phyloP scores from a whole-genome alignment of 2,113 vertebrate species.

The Desmodus rotundus region DNA sequence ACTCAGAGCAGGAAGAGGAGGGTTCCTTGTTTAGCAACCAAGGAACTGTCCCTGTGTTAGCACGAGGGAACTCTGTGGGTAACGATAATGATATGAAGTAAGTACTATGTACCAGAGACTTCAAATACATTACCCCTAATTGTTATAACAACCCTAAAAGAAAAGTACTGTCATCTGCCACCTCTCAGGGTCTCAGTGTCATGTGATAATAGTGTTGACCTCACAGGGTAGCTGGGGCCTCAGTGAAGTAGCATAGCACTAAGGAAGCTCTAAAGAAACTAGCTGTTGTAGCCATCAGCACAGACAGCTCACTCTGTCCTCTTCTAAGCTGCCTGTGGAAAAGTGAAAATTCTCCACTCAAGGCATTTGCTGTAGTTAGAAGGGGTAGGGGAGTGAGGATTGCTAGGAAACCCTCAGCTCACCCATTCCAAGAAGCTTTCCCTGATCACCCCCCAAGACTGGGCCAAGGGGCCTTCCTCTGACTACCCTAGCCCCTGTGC shows the following conservation, averaged over 20 bases:
- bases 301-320: not conserved
- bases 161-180: no score
- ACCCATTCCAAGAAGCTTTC: not conserved
- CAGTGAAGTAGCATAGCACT: rapidly evolving
- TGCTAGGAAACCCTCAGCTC: not conserved
- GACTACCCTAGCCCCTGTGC: no score
- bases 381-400: not conserved
- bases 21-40: not conserved
- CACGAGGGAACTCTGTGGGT: not conserved
- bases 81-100: not conserved
- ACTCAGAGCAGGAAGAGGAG: not conserved
- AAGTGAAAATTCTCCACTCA: no score
- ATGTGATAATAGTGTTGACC: no score
- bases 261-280: not conserved
- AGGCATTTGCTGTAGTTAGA: not conserved
- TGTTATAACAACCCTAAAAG: no score
- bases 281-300: rapidly evolving
- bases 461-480: not conserved
- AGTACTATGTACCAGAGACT: not conserved
- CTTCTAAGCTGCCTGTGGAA: not conserved
- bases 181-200: not conserved
- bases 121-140: not conserved
- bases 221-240: not conserved
- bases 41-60: not conserved
- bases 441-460: not conserved